Conservation (phyloP, 2,888 invertebrate genomes). For the Mycalesis mineus region DNA sequence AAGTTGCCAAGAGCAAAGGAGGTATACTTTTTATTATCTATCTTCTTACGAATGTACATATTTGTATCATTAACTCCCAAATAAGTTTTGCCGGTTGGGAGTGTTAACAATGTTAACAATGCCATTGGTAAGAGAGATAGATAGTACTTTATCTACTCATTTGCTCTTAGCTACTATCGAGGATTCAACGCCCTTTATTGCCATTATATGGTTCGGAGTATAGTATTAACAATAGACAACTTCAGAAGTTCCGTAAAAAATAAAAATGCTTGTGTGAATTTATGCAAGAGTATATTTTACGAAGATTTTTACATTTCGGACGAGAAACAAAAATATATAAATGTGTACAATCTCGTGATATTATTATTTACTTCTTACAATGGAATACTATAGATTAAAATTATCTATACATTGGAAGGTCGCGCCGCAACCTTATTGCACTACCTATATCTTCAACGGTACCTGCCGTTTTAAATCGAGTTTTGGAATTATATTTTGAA, state of each 20-base stretch:
- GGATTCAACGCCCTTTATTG: too few relatives aligned
- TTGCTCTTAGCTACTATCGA: too few relatives aligned
- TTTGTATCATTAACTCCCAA: too few relatives aligned
- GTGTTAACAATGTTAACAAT: too few relatives aligned
- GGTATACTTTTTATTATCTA: too few relatives aligned
- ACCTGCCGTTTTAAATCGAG: background rate
- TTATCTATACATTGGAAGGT: constrained; percentile 2
- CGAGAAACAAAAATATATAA: constrained; percentile 11
- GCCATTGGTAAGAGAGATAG: too few relatives aligned
- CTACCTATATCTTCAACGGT: background rate
- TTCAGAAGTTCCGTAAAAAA: background rate
- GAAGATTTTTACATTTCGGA: constrained; percentile 22
- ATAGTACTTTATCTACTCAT: too few relatives aligned
- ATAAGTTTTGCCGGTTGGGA: too few relatives aligned
- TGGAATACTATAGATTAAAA: background rate
- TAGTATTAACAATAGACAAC: too few relatives aligned
- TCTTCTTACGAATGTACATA: too few relatives aligned
- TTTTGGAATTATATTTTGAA: background rate
- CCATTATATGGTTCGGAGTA: too few relatives aligned
- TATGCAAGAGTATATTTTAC: constrained; percentile 24
- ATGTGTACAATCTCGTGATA: constrained; percentile 18
- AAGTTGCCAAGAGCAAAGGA: too few relatives aligned
- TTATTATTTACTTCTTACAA: constrained; percentile 3
- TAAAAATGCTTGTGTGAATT: constrained; percentile 11
- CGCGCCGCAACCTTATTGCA: background rate